These are phyloP conservation scores for Torymus auratus DNA, from an alignment of 2,888 invertebrate genomes.

Conservation along the genomic window DNA sequence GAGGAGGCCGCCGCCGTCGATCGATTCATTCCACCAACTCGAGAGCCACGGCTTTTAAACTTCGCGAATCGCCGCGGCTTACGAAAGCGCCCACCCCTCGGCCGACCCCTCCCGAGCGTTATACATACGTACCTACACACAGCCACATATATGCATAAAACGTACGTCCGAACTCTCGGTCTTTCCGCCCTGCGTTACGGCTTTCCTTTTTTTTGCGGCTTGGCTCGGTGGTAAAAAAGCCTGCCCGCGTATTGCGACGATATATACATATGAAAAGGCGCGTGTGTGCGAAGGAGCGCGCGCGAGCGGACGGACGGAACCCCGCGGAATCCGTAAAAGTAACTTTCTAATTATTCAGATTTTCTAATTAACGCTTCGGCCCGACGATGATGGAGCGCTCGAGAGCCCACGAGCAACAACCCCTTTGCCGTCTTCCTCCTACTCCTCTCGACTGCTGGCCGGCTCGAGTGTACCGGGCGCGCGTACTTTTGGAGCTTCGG, in stretches of 20 bases:
- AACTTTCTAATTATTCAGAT: slow-evolving; percentile 76
- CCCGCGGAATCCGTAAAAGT: slow-evolving; percentile 69
- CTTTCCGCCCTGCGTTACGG: slow-evolving; percentile 31
- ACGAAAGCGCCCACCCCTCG: slow-evolving; percentile 42
- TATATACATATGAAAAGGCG: background rate
- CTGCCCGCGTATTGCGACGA: slow-evolving; percentile 27
- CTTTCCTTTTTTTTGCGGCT: slow-evolving; percentile 37
- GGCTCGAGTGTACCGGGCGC: slow-evolving; percentile 22
- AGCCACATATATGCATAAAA: background rate
- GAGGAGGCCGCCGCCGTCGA: slow-evolving; percentile 64
- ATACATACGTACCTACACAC: slow-evolving; percentile 14
- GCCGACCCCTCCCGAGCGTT: slow-evolving; percentile 20
- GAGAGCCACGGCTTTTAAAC: slow-evolving; percentile 62
- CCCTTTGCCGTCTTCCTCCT: slow-evolving; percentile 58
- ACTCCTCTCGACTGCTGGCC: slow-evolving; percentile 57
- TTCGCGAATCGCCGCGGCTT: slow-evolving; percentile 54
- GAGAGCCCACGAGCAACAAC: slow-evolving; percentile 26
- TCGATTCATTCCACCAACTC: slow-evolving; percentile 68
- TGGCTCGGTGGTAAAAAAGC: slow-evolving; percentile 38
- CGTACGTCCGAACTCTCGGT: slow-evolving; percentile 43
- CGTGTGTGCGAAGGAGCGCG: slow-evolving; percentile 19
- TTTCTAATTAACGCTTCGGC: slow-evolving; percentile 75
- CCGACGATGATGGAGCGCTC: slow-evolving; percentile 71
- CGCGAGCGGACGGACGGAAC: slow-evolving; percentile 10
- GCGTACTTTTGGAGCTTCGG: slow-evolving; percentile 55